A percentile compares a stretch with the other conserved stretches of the same genome.
These are phyloP conservation scores for Dastarcus helophoroides DNA, from an alignment of 2,888 invertebrate species.

Conservation along the genomic window DNA sequence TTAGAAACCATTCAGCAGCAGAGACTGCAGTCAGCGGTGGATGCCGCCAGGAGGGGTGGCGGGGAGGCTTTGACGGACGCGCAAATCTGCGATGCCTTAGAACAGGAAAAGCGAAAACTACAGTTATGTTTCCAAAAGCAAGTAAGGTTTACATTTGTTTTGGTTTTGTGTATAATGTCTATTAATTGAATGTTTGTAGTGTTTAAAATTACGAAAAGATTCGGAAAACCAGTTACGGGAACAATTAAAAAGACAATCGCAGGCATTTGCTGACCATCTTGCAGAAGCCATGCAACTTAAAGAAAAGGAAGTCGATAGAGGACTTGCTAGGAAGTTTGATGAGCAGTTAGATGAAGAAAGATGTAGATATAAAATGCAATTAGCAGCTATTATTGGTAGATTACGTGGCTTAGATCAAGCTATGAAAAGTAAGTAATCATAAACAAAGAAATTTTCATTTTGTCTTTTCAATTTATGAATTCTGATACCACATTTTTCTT, in stretches of 20 bases:
- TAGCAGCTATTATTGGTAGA: constrained; percentile 62
- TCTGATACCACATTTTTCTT: too few relatives aligned
- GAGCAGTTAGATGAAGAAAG: constrained; percentile 58
- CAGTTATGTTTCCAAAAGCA: constrained; percentile 61
- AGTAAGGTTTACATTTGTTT: constrained; percentile 36
- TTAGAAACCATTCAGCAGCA: constrained; percentile 53
- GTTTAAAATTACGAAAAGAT: constrained; percentile 51
- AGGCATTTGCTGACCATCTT: constrained; percentile 74
- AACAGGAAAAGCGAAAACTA: constrained; percentile 53
- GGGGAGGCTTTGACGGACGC: constrained; percentile 34
- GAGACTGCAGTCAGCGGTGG: constrained; percentile 52
- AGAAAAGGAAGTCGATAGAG: constrained; percentile 41
- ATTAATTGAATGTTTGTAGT: constrained; percentile 35
- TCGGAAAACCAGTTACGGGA: constrained; percentile 62
- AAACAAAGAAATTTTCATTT: too few relatives aligned
- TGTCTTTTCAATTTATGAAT: too few relatives aligned
- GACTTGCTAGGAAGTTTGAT: constrained; percentile 46
- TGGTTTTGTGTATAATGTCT: too few relatives aligned
- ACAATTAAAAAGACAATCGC: constrained; percentile 73
- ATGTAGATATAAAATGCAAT: constrained; percentile 54
- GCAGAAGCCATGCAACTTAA: constrained; percentile 52
- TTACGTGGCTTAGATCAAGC: constrained; percentile 67
- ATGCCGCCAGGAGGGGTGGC: constrained; percentile 47
- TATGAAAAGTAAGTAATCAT: constrained; percentile 50
- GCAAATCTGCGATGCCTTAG: constrained; percentile 59